A percentile compares a stretch with the other conserved stretches of the same genome.
Conservation (phyloP, 2,113 vertebrate genomes). For the Catharus minimus region DNA sequence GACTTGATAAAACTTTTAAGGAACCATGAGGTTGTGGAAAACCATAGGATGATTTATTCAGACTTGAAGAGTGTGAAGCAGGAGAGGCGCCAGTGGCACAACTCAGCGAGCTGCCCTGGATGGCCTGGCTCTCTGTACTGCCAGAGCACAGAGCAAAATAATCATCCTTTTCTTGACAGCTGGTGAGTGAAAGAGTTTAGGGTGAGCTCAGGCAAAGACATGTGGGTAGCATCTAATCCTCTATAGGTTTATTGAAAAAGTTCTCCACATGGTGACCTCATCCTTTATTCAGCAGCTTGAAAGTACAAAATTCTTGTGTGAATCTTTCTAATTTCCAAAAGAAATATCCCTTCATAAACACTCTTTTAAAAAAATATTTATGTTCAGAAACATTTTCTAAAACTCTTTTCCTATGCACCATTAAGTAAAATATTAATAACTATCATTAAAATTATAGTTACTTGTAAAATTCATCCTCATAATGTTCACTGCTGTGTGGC, state of each 20-base stretch:
- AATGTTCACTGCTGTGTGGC: neutral
- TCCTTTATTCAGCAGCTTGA: neutral
- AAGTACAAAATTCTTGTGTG: neutral
- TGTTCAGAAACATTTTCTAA: neutral
- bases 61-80: neutral
- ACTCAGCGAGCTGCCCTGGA: neutral
- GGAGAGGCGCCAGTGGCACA: neutral
- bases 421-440: neutral
- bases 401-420: neutral
- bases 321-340: neutral
- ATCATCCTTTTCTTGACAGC: neutral
- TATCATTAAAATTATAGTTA: neutral
- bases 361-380: neutral
- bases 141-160: neutral
- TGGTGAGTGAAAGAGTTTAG: neutral
- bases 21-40: neutral
- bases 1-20: neutral
- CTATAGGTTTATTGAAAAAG: neutral
- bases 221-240: neutral
- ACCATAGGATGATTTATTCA: neutral
- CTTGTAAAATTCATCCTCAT: neutral
- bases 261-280: neutral
- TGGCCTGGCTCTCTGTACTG: neutral
- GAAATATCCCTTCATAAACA: neutral
- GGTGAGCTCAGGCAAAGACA: neutral